A percentile compares a stretch with the other conserved stretches of the same genome.
Conservation (phyloP, 92 coral and sea anemone genomes). For the Epizoanthus scotinus region DNA sequence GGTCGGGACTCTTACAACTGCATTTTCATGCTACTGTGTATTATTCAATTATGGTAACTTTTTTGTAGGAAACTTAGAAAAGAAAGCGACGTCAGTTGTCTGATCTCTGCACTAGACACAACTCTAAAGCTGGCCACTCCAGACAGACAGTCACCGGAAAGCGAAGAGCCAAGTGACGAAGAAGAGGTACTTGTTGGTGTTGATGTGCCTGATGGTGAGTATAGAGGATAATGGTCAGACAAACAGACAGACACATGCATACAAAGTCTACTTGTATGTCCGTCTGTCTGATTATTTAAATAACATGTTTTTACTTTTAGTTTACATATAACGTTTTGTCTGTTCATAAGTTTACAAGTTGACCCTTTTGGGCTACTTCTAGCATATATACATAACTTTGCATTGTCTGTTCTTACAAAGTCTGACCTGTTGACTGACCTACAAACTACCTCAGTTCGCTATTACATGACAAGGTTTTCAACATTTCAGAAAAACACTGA, state of each 20-base stretch:
- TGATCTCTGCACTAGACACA: conserved; percentile 85
- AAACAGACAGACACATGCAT: not conserved
- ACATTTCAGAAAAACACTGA: too few species aligned
- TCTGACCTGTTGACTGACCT: too few species aligned
- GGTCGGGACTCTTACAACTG: not conserved
- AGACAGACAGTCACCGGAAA: conserved; percentile 86
- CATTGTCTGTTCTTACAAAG: too few species aligned
- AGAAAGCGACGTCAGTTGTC: conserved; percentile 82
- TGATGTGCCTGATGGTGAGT: conserved; percentile 62
- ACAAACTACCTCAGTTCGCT: too few species aligned
- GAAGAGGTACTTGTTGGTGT: conserved; percentile 35
- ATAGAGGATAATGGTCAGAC: not conserved
- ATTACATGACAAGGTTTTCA: too few species aligned
- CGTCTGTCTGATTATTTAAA: not conserved
- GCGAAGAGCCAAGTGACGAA: conserved; percentile 56
- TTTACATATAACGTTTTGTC: too few species aligned
- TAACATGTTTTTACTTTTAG: too few species aligned
- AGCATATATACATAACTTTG: too few species aligned
- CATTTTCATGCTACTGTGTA: not conserved
- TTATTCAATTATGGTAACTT: not conserved
- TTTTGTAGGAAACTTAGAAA: conserved; percentile 54
- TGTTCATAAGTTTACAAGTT: too few species aligned
- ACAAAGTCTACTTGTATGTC: not conserved
- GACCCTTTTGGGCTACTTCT: too few species aligned
- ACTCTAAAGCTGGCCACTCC: conserved; percentile 72